Evolutionary conservation across 2,888 invertebrate species (phyloP), one percentile per base, ranked within the genome.

Genomic region (Brachylomia viminalis): DNA sequence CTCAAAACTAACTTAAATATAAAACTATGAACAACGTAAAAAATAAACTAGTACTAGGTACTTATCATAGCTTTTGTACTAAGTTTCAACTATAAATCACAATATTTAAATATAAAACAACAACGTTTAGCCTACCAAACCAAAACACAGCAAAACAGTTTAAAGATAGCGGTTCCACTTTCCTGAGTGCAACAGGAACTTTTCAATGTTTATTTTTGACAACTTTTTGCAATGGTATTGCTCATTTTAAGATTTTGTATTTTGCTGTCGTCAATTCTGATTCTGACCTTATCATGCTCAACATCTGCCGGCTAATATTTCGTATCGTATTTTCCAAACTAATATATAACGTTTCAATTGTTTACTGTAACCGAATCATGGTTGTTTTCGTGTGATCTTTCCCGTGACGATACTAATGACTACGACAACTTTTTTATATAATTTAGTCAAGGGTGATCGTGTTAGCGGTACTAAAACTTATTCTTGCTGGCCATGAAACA

Each of bases 321-420:
- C n/a, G 11, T 82, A 23, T 27, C 23, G 49, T 69, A 17, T 65
- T 71, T 75, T 64, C 17, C 23, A 62, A 77, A 78, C 74, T 82
- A 72, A 74, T 77, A 75, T 74, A 66, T 75, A 74, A 67, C 58
- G 73, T 72, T 82, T 72, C 80, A 71, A 85, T 83, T 82, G 78
- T 83, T 81, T 66, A 30, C 1, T 74, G 42, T 79, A 80, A 80
- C 76, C 70, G 71, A 82, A 83, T 82, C 77, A 77, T 72, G 45
- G 54, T 70, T 67, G 45, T 84, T 88, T 85, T 54, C 54, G 75
- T 78, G 87, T 85, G 84, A 70, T 76, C 62, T 81, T 86, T 87
- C 88, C 87, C 81, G 81, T 86, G 80, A 85, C 86, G 84, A n/a
- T 54, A 47, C 67, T 90, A 90, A 91, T 77, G 91, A 87, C 82